Evolutionary conservation across 92 coral and sea anemone species (phyloP).

Genomic region (Porites evermanni): DNA sequence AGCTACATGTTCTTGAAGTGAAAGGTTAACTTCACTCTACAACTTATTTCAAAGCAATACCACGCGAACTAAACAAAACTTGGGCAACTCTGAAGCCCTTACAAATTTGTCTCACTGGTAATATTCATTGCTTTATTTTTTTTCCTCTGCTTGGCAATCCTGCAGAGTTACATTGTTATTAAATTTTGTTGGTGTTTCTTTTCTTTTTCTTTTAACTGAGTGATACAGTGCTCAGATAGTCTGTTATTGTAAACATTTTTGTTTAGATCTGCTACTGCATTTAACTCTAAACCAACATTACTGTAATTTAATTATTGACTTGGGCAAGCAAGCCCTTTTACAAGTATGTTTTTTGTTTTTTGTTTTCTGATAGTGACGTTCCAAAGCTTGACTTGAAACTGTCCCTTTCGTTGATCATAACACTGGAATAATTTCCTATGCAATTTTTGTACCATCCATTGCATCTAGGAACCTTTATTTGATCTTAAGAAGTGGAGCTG

Average conservation of each 20-base stretch:
- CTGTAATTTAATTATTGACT: neutral
- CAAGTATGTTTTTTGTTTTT: neutral
- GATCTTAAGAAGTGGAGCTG: slow-evolving; percentile 65
- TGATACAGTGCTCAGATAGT: neutral
- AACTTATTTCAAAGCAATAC: neutral
- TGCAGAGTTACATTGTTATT: neutral
- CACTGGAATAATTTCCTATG: neutral
- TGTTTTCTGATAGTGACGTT: neutral
- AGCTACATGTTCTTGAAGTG: slow-evolving; percentile 24
- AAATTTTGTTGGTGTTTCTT: neutral
- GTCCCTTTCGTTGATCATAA: neutral
- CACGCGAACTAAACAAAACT: neutral
- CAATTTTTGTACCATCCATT: neutral
- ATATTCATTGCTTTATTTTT: neutral
- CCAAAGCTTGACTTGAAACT: neutral
- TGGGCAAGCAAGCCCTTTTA: neutral
- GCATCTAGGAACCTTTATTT: slow-evolving; percentile 3
- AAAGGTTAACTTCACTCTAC: neutral
- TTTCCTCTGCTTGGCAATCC: slow-evolving; percentile 1
- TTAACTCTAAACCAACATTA: neutral
- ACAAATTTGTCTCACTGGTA: neutral
- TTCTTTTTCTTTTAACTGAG: slow-evolving; percentile 1
- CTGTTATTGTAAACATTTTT: neutral
- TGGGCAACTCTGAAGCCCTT: neutral
- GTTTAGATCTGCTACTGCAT: neutral